A percentile compares a stretch with the other conserved stretches of the same genome.
These are phyloP conservation scores for Bilobella aurantiaca DNA, from an alignment of 1,140 invertebrate genomes.

Conservation along the genomic window DNA sequence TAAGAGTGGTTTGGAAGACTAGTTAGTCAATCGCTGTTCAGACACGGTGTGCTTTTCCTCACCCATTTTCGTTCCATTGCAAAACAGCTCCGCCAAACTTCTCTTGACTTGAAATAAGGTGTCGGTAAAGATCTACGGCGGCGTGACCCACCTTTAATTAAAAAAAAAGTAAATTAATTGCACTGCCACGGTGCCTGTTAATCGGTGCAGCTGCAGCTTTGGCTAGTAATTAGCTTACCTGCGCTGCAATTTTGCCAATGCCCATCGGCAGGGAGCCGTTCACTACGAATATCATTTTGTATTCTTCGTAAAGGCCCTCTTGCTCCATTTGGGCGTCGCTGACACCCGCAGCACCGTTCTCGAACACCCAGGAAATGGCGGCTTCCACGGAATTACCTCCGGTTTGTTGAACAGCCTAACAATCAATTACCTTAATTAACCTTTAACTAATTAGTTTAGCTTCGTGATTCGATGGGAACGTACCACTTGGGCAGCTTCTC, in stretches of 20 bases:
- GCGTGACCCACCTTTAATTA: conserved; percentile 30
- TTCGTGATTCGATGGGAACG: neutral
- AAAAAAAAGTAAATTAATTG: conserved; percentile 1
- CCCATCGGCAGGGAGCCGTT: conserved; percentile 31
- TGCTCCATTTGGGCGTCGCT: conserved; percentile 4
- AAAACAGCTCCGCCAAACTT: conserved; percentile 25
- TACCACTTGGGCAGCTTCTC: conserved; percentile 31
- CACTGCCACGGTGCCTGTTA: neutral
- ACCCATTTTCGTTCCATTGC: conserved; percentile 35
- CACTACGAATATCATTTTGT: conserved; percentile 34
- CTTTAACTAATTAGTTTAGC: neutral
- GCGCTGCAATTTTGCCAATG: conserved; percentile 34
- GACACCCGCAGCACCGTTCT: conserved; percentile 19
- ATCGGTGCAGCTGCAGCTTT: neutral
- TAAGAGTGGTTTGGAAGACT: neutral
- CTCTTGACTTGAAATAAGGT: conserved; percentile 29
- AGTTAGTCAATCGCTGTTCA: too few species aligned
- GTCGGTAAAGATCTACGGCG: conserved; percentile 26
- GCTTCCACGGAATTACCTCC: conserved; percentile 30
- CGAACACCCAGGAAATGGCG: conserved; percentile 33
- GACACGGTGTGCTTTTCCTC: neutral
- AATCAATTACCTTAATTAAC: neutral
- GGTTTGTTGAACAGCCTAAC: conserved; percentile 31
- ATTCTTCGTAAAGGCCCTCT: conserved; percentile 22
- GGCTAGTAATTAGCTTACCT: conserved; percentile 26